Evolutionary conservation across 2,888 invertebrate species (phyloP).

Genomic region (Cyrtodaria siliqua): DNA sequence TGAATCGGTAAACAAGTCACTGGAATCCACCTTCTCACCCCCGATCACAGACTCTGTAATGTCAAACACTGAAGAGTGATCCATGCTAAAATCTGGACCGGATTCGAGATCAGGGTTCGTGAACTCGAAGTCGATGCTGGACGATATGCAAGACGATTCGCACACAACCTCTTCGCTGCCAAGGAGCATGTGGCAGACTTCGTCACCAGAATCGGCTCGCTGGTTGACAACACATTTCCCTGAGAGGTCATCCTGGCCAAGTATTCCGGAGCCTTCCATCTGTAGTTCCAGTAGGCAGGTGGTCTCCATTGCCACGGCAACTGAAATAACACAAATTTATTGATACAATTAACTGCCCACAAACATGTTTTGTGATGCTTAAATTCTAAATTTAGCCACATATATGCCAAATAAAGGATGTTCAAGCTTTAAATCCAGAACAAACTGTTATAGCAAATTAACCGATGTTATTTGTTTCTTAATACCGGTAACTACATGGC

Average conservation of each 20-base stretch:
- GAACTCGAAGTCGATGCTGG: conserved; percentile 48
- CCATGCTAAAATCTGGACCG: conserved; percentile 27
- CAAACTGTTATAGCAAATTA: too few species aligned
- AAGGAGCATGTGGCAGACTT: conserved; percentile 12
- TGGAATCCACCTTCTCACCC: conserved; percentile 27
- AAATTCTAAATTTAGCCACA: too few species aligned
- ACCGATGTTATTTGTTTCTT: too few species aligned
- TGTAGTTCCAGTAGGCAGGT: conserved; percentile 30
- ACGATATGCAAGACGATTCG: not conserved
- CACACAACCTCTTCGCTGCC: conserved; percentile 15
- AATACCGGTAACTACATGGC: too few species aligned
- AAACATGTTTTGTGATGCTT: too few species aligned
- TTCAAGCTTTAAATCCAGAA: too few species aligned
- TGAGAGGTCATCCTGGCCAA: conserved; percentile 9
- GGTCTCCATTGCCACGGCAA: too few species aligned
- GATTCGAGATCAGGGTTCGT: conserved; percentile 30
- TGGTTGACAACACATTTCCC: not conserved
- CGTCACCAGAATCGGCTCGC: not conserved
- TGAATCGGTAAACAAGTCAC: conserved; percentile 30
- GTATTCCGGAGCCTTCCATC: conserved; percentile 15
- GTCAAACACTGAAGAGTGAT: conserved; percentile 43
- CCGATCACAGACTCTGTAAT: conserved; percentile 37
- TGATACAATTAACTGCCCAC: too few species aligned
- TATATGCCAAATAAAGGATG: too few species aligned
- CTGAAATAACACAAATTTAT: too few species aligned